Percentiles rank a stretch among this genome's conserved stretches.
phyloP scores from a whole-genome alignment of 2,797 vertebrate species.

The Corythornis leucogaster region DNA sequence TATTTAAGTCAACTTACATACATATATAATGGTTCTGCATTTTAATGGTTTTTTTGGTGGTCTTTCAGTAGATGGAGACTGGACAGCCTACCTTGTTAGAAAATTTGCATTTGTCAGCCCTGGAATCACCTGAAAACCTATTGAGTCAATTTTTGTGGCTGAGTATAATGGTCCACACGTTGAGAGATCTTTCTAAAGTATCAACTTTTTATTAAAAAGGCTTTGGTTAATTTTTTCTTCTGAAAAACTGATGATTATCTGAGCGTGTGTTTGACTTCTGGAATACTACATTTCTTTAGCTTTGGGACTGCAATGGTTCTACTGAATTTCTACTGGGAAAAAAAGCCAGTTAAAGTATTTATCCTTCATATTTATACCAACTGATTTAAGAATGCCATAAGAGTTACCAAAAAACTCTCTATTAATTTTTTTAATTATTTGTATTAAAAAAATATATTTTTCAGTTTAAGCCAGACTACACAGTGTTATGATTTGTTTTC shows the following conservation, averaged over 20 bases:
- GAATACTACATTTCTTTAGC: not conserved
- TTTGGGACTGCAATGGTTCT: not conserved
- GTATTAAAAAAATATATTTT: not conserved
- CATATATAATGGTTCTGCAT: not conserved
- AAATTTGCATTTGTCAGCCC: not conserved
- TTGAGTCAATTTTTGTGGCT: not conserved
- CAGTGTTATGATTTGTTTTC: constrained; percentile 37
- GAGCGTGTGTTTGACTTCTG: not conserved
- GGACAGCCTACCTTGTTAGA: not conserved
- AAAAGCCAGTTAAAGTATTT: not conserved
- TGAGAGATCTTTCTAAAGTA: not conserved
- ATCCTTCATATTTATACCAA: not conserved
- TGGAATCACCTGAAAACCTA: not conserved
- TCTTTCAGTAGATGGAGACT: not conserved
- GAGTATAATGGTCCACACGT: not conserved
- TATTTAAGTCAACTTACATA: not conserved
- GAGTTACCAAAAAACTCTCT: not conserved
- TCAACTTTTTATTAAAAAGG: not conserved
- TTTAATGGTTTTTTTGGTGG: not conserved
- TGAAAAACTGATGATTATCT: constrained; percentile 13
- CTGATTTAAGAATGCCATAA: not conserved
- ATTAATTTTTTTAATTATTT: constrained; percentile 15
- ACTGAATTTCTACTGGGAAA: not conserved
- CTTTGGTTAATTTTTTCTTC: constrained; percentile 2
- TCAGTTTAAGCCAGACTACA: constrained; percentile 14